These are phyloP conservation scores for Torymus aiolomorphi DNA, from an alignment of 2,888 invertebrate species.

Conservation along the genomic window DNA sequence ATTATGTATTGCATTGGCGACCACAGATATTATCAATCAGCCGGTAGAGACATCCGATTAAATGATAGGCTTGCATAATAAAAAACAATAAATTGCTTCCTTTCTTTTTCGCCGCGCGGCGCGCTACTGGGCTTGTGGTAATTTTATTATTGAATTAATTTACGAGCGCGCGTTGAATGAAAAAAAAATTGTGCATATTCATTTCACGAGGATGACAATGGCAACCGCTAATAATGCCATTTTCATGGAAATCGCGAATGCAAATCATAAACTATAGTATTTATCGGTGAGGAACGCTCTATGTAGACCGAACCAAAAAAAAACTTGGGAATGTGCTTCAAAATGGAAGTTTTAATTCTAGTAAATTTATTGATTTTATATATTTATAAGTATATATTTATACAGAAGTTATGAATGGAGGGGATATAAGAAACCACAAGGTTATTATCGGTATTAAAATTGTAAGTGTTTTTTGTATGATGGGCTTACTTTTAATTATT, in stretches of 20 bases:
- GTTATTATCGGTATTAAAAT: no score
- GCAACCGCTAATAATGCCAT: neutral
- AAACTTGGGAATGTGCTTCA: neutral
- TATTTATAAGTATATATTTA: no score
- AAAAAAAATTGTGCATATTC: neutral
- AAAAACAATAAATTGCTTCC: constrained; percentile 31
- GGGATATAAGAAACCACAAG: no score
- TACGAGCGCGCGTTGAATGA: neutral
- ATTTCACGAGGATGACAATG: neutral
- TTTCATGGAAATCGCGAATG: constrained; percentile 21
- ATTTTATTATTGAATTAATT: constrained; percentile 12
- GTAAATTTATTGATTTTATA: no score
- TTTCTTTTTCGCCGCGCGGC: neutral
- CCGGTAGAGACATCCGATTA: constrained; percentile 6
- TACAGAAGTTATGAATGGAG: no score
- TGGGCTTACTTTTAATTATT: no score
- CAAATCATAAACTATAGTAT: constrained; percentile 15
- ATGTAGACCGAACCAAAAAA: neutral
- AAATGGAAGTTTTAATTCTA: no score
- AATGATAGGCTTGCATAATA: constrained; percentile 23
- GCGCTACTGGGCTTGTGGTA: neutral
- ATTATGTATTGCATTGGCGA: constrained; percentile 26
- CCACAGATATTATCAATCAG: constrained; percentile 15
- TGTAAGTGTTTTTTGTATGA: no score
- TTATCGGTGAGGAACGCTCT: neutral